Base-by-base conservation (phyloP, 37 sponge, comb jelly and placozoan species). In the Dysidea cf. avara region DNA sequence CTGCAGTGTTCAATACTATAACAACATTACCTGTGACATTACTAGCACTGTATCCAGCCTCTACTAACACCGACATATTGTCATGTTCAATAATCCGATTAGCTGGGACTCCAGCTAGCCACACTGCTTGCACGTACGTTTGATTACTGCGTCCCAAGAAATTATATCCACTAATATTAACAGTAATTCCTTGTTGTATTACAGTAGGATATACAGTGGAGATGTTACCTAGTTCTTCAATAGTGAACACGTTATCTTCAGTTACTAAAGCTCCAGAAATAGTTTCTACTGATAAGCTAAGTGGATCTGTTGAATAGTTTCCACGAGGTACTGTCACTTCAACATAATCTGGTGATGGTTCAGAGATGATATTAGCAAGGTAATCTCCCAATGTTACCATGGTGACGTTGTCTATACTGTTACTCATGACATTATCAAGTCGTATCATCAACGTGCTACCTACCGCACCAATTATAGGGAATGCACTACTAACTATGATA, bases 131-230 rank as follows among this genome's bases (percentile, higher is more conserved):
- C 38, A 81, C n/a, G 25, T 7, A 1, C 12, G 22, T 34, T 18
- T 52, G 70, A 1, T 43, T 39, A 32, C 77, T 21, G n/a, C n/a
- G n/a, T 35, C 89, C 87, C 20, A 87, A 43, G 25, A 92, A 56
- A 31, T 40, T 31, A 1, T 28, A 0, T 20, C 92, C 92, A 49
- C 28, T 39, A 21, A 87, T 64, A 28, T 52, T 74, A 3, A 92
- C 88, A 0, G 29, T 29, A 16, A 83, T 71, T 6, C 92, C 92
- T 24, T 60, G 56, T 62, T 83, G 92, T 28, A 83, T 81, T 24
- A 57, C 18, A 11, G 60, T 0, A 2, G 92, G 92, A 0, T 14
- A 13, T 30, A 92, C 61, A n/a, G 25, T 16, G 4, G 77, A 40
- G 1, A 92, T 79, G 16, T 0, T 39, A 12, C 92, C 92, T 1